These are phyloP conservation scores for Diabrotica balteata DNA, from an alignment of 2,888 invertebrate species.

Conservation along the genomic window DNA sequence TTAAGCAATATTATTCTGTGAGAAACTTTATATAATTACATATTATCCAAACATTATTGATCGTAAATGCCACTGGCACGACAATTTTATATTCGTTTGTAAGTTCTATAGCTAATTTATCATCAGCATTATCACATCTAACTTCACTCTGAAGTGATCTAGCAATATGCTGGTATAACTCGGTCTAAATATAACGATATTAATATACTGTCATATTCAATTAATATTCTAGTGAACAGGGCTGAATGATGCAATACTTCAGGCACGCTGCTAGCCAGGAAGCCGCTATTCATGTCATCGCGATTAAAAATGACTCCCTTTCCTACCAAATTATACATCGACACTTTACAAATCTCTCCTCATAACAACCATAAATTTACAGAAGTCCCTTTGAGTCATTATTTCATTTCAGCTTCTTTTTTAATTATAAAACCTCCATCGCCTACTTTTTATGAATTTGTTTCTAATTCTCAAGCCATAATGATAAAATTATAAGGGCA, in stretches of 20 bases:
- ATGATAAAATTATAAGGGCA: too few species aligned
- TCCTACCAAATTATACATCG: conserved; percentile 59
- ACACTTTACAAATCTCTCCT: conserved; percentile 59
- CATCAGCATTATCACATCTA: conserved; percentile 26
- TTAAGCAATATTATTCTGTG: too few species aligned
- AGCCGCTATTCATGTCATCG: conserved; percentile 58
- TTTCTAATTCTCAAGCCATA: too few species aligned
- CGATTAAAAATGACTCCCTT: conserved; percentile 60
- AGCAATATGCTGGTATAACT: conserved; percentile 50
- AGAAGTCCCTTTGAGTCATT: conserved; percentile 29
- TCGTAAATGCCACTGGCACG: too few species aligned
- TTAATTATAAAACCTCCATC: conserved; percentile 23
- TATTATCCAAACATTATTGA: too few species aligned
- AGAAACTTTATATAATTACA: too few species aligned
- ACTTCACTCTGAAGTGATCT: conserved; percentile 44
- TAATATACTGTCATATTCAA: conserved; percentile 60
- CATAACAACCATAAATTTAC: conserved; percentile 43
- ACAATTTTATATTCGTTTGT: too few species aligned
- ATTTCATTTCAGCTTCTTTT: conserved; percentile 30
- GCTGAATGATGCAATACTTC: conserved; percentile 58
- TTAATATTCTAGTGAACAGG: conserved; percentile 57
- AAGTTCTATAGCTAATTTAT: conserved; percentile 13
- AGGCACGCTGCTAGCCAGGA: conserved; percentile 52
- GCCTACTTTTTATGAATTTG: too few species aligned
- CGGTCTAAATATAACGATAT: conserved; percentile 55